Evolutionary conservation across 2,113 vertebrate genomes (phyloP).

Genomic region (Barbus barbus): DNA sequence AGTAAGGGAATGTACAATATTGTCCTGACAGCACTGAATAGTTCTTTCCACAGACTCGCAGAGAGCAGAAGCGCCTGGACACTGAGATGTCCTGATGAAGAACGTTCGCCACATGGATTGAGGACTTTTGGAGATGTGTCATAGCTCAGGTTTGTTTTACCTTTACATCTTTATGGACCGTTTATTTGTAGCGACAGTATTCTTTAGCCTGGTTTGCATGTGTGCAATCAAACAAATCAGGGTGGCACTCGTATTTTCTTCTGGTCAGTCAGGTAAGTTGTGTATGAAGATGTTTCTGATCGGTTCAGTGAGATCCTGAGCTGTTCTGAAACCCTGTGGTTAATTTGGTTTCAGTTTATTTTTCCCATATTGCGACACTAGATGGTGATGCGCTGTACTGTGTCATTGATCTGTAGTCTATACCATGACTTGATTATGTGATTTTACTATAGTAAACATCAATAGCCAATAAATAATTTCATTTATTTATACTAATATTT

Average conservation of each 20-base stretch:
- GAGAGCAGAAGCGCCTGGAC: conserved; percentile 8
- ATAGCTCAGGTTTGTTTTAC: neutral
- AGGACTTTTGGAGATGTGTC: neutral
- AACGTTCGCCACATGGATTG: neutral
- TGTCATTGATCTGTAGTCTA: neutral
- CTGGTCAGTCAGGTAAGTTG: neutral
- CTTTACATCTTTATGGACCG: neutral
- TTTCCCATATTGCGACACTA: conserved; percentile 64
- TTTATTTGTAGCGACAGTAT: neutral
- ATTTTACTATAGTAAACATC: neutral
- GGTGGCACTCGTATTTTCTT: neutral
- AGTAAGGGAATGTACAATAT: conserved; percentile 47
- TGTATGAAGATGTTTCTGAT: neutral
- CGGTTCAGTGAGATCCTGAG: neutral
- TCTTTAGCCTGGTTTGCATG: neutral
- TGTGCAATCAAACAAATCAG: neutral
- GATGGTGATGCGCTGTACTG: conserved; percentile 64
- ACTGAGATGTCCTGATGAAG: neutral
- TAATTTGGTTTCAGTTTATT: neutral
- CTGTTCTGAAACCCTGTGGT: neutral
- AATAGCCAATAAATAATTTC: neutral
- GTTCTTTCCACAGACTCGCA: neutral
- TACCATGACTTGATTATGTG: neutral
- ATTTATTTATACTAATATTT: neutral
- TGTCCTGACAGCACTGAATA: conserved; percentile 63